phyloP scores from a whole-genome alignment of 2,113 vertebrate genomes.

The Chionodraco myersi region DNA sequence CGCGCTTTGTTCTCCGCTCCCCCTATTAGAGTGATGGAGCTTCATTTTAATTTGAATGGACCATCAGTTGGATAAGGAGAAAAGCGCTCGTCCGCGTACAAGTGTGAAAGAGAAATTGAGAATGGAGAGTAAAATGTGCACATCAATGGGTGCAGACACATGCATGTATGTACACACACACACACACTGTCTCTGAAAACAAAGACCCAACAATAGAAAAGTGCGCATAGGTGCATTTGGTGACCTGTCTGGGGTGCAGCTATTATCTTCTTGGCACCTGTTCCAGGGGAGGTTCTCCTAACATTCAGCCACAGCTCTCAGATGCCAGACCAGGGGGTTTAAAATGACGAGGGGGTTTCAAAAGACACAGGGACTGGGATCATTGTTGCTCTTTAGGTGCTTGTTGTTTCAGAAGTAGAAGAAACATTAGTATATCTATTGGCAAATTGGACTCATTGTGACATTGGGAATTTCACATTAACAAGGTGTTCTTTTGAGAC shows the following conservation, averaged over 20 bases:
- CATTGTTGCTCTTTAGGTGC: not conserved
- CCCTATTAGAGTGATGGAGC: conserved; percentile 78
- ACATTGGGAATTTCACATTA: not conserved
- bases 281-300: conserved; percentile 46
- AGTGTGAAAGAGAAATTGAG: conserved; percentile 43
- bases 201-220: conserved; percentile 39
- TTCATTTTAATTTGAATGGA: conserved; percentile 83
- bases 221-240: conserved; percentile 53
- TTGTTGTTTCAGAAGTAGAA: not conserved
- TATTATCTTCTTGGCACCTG: conserved; percentile 73
- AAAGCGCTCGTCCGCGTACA: conserved; percentile 6
- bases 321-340: conserved; percentile 15
- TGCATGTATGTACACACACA: not conserved
- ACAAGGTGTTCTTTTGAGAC: not conserved
- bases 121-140: conserved; percentile 17
- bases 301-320: conserved; percentile 52
- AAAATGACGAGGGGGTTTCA: conserved; percentile 16
- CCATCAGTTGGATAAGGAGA: conserved; percentile 69
- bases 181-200: conserved; percentile 29
- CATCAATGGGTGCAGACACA: conserved; percentile 1
- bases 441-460: not conserved
- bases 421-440: not conserved
- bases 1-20: conserved; percentile 76
- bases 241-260: conserved; percentile 63
- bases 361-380: conserved; percentile 21